Base-by-base conservation (phyloP, 1,140 invertebrate species). In the Danaus melanippus region DNA sequence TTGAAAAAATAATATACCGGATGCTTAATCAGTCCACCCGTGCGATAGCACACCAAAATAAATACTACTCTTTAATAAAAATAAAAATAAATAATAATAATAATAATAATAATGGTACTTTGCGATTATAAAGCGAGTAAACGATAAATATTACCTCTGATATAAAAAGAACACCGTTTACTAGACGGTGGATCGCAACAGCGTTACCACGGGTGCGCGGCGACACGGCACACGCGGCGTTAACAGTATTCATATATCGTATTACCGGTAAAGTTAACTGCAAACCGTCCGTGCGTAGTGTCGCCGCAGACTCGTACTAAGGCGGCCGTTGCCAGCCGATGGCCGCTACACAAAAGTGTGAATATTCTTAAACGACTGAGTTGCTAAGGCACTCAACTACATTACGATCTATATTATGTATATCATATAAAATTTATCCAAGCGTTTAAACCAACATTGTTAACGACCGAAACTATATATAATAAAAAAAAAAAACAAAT, bases 301-400 rank as follows among this genome's bases (percentile, higher is more conserved):
- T 58, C 47, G 48, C 53, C 50, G 12, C 42, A 58, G 52, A 32
- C 21, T 60, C 17, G 55, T 56, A 32, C 21, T 32, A 32, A 32
- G 21, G 15, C 15, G 15, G 1, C 15, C 3, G 15, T 15, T 15
- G 15, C 3, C 15, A 15, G 15, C 15, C 15, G 15, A 15, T 3
- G 15, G 21, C 21, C 21, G 0, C 21, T 62, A 67, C 67, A 72
- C 63, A 71, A 75, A 69, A 67, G 63, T 68, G 59, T 64, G 57
- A 61, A 72, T 66, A 72, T 67, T 71, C 70, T 76, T 75, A 79
- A 68, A 71, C 77, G 69, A 81, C 60, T 81, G 83, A 84, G 81
- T 83, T 76, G 80, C 83, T 86, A 86, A 86, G 83, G 83, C 83
- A 86, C 83, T 86, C 80, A 79, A 62, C 80, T 82, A 86, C 74